phyloP scores from a whole-genome alignment of 2,888 invertebrate genomes.

The Agrochola lychnidis region DNA sequence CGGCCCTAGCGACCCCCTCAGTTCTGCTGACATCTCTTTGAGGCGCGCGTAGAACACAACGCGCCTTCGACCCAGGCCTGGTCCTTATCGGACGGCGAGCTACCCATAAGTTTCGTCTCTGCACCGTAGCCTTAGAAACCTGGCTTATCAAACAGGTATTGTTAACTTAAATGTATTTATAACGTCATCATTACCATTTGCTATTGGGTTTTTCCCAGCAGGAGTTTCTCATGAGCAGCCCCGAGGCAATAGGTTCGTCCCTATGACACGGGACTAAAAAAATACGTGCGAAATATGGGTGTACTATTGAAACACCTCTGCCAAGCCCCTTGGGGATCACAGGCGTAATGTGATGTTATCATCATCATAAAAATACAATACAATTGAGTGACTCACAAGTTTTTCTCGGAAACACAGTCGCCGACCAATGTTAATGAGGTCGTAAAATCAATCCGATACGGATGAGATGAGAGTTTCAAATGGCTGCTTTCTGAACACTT shows the following conservation, averaged over 20 bases:
- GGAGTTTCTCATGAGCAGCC: not conserved
- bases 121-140: no score
- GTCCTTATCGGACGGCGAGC: no score
- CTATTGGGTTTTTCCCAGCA: no score
- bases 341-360: not conserved
- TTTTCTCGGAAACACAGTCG: slow-evolving; percentile 31
- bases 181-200: not conserved
- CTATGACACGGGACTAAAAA: not conserved
- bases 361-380: slow-evolving; percentile 32
- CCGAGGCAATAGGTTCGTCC: not conserved
- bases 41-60: no score
- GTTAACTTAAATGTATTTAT: slow-evolving; percentile 11
- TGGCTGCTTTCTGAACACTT: slow-evolving; percentile 25
- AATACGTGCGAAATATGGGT: no score
- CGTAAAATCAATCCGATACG: slow-evolving; percentile 46
- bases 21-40: no score
- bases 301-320: not conserved
- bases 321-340: not conserved
- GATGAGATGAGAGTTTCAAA: slow-evolving; percentile 27
- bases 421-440: slow-evolving; percentile 49
- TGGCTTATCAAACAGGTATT: slow-evolving; percentile 12
- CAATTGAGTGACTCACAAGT: slow-evolving; percentile 49
- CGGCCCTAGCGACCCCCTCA: no score
- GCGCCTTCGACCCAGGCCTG: no score
- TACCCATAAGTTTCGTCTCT: no score